Percentiles rank a stretch among this genome's conserved stretches.
Evolutionary conservation across 2,113 vertebrate species (phyloP).

Genomic region (Mungos mungo): DNA sequence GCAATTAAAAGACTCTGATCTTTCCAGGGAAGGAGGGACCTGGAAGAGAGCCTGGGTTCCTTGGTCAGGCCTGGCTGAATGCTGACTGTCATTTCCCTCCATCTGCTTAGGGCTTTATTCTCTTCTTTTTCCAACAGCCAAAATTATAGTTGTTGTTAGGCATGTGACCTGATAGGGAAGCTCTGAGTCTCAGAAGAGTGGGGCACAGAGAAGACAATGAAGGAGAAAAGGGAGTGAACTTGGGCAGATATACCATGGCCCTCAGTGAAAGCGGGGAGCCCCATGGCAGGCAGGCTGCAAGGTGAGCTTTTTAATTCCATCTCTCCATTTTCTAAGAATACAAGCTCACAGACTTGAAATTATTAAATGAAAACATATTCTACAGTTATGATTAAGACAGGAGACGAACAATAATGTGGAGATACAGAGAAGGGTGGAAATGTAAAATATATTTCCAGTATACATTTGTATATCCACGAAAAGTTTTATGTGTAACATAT

Average conservation of each 20-base stretch:
- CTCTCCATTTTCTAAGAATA: background rate
- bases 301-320: background rate
- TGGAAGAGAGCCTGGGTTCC: background rate
- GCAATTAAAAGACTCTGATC: background rate
- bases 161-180: background rate
- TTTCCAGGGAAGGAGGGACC: background rate
- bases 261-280: background rate
- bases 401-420: background rate
- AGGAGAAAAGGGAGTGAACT: background rate
- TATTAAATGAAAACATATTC: background rate
- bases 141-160: constrained; percentile 26
- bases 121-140: constrained; percentile 16
- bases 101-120: background rate
- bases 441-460: background rate
- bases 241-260: background rate
- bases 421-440: background rate
- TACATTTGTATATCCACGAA: background rate
- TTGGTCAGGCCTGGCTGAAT: background rate
- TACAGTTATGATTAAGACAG: background rate
- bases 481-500: background rate
- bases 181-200: background rate
- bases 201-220: background rate
- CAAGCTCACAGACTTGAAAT: background rate
- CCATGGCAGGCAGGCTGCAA: background rate
- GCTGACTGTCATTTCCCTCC: background rate